Evolutionary conservation across 2,888 invertebrate genomes (phyloP).

Genomic region (Harpalus rubripes): DNA sequence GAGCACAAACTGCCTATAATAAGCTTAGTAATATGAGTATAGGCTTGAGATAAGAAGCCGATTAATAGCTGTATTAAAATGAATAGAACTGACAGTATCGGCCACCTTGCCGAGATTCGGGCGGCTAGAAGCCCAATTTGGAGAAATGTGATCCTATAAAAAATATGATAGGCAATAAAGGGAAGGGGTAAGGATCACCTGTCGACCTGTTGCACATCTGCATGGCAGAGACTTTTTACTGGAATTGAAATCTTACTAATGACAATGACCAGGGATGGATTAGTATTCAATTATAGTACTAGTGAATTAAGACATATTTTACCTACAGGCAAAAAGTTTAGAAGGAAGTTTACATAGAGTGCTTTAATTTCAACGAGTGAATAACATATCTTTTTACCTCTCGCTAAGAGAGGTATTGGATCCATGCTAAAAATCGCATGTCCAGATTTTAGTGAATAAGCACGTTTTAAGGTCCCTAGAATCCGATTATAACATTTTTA

Average conservation of each 20-base stretch:
- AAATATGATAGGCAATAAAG: conserved; percentile 34
- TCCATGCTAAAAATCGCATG: no score
- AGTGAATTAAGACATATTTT: no score
- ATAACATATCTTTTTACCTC: no score
- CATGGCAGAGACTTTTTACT: conserved; percentile 34
- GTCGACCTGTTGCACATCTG: conserved; percentile 49
- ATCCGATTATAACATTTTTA: no score
- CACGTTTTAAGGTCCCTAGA: no score
- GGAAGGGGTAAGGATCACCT: conserved; percentile 33
- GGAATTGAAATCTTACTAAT: conserved; percentile 18
- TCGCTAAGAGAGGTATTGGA: no score
- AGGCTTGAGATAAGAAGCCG: conserved; percentile 55
- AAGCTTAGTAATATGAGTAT: conserved; percentile 61
- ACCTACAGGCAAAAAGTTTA: no score
- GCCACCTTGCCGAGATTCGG: conserved; percentile 9
- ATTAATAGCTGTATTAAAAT: conserved; percentile 57
- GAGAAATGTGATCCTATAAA: conserved; percentile 52
- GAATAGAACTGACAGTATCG: conserved; percentile 31
- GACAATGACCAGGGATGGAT: background rate
- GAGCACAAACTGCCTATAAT: conserved; percentile 58
- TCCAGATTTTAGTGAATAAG: no score
- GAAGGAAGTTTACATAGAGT: no score
- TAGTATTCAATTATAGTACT: no score
- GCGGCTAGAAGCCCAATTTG: conserved; percentile 24
- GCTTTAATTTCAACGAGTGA: no score